A percentile compares a stretch with the other conserved stretches of the same genome.
Conservation (phyloP, 1,140 invertebrate species). For the Drosophila cardini region DNA sequence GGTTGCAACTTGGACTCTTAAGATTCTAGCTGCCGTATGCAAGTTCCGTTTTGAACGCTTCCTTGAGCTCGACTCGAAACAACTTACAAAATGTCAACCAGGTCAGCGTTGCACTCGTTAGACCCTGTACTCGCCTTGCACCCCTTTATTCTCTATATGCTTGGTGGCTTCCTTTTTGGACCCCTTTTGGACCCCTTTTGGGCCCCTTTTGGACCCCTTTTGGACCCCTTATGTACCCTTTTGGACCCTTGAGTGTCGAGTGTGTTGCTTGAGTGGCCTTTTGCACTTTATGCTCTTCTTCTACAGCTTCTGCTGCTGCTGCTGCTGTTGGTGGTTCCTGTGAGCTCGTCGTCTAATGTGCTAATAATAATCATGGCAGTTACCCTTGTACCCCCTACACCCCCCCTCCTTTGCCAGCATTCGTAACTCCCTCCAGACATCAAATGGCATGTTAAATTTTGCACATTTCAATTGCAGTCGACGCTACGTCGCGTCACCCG, state of each 20-base stretch:
- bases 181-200: neutral
- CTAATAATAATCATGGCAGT: slow-evolving; percentile 80
- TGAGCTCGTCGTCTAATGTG: slow-evolving; percentile 69
- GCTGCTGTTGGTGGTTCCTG: slow-evolving; percentile 21
- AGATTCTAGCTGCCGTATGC: slow-evolving; percentile 65
- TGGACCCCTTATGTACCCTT: slow-evolving; percentile 14
- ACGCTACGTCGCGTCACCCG: slow-evolving; percentile 51
- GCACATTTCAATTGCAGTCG: slow-evolving; percentile 38
- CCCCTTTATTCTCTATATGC: neutral
- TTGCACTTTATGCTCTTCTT: slow-evolving; percentile 63
- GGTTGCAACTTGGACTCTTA: slow-evolving; percentile 8
- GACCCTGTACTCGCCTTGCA: neutral
- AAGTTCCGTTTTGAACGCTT: slow-evolving; percentile 68
- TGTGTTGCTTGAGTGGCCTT: slow-evolving; percentile 78
- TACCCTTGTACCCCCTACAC: neutral
- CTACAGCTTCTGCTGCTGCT: slow-evolving; percentile 15
- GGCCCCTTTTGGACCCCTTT: slow-evolving; percentile 7
- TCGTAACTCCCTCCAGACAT: slow-evolving; percentile 35
- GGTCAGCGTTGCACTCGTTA: slow-evolving; percentile 17
- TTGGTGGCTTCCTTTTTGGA: too few species aligned
- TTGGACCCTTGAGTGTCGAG: slow-evolving; percentile 62
- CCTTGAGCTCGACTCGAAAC: slow-evolving; percentile 25
- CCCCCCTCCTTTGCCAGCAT: neutral
- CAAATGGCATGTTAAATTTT: slow-evolving; percentile 78
- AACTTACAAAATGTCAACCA: slow-evolving; percentile 56